phyloP scores from a whole-genome alignment of 2,797 vertebrate species.

The Pterois miles region DNA sequence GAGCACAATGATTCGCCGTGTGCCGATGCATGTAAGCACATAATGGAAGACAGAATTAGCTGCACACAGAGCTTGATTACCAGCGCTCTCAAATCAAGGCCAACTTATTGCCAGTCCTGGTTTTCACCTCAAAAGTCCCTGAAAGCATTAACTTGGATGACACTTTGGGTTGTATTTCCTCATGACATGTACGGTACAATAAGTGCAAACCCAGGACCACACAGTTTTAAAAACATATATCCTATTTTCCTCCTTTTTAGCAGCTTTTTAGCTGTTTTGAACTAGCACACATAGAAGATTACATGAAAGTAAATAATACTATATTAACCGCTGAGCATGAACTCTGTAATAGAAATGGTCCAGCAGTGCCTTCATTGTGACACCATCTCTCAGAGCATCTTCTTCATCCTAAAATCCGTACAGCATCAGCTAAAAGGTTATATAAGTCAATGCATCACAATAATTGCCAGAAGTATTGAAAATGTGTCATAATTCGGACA shows the following conservation, averaged over 20 bases:
- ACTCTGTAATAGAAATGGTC: no score
- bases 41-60: slow-evolving; percentile 74
- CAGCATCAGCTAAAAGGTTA: no score
- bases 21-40: slow-evolving; percentile 65
- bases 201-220: background rate
- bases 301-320: no score
- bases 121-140: slow-evolving; percentile 18
- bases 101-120: slow-evolving; percentile 19
- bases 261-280: background rate
- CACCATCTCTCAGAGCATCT: background rate
- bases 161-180: background rate
- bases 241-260: background rate
- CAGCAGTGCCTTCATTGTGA: no score
- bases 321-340: no score
- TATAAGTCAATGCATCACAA: no score
- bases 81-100: slow-evolving; percentile 59
- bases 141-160: background rate
- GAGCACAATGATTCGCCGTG: slow-evolving; percentile 39
- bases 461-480: no score
- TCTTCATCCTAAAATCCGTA: no score
- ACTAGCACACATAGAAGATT: background rate
- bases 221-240: background rate
- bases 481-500: no score
- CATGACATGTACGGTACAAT: background rate
- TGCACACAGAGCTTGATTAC: slow-evolving; percentile 65